phyloP scores from a whole-genome alignment of 2,888 invertebrate genomes.

The Leucophora obtusa region DNA sequence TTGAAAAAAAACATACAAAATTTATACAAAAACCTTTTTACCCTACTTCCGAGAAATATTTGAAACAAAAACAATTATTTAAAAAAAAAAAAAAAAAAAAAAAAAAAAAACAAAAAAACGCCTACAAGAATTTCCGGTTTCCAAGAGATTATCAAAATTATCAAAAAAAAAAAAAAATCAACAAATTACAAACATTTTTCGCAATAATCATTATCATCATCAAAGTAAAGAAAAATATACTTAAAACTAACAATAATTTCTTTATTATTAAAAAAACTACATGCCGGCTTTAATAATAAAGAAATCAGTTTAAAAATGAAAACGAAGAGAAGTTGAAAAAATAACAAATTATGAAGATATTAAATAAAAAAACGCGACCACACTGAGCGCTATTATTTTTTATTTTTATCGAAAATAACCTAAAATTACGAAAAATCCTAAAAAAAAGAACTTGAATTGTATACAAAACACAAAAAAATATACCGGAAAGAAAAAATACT shows the following conservation, averaged over 20 bases:
- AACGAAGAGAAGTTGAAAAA: neutral
- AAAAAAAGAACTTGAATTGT: conserved; percentile 43
- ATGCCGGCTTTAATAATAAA: conserved; percentile 38
- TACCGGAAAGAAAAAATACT: conserved; percentile 58
- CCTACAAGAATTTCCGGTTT: conserved; percentile 64
- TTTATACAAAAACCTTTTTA: conserved; percentile 36
- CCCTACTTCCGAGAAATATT: conserved; percentile 52
- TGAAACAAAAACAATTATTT: conserved; percentile 4
- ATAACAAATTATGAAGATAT: conserved; percentile 47
- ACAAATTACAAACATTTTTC: conserved; percentile 48
- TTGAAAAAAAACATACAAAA: conserved; percentile 37
- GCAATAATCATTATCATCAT: conserved; percentile 25
- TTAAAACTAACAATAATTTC: conserved; percentile 20
- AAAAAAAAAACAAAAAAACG: conserved; percentile 38
- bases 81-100: too few relatives aligned
- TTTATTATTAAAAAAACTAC: conserved; percentile 15
- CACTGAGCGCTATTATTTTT: conserved; percentile 30
- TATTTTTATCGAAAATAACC: conserved; percentile 38
- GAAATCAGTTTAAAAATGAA: conserved; percentile 36
- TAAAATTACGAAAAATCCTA: conserved; percentile 46
- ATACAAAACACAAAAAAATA: conserved; percentile 24
- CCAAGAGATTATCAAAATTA: conserved; percentile 25
- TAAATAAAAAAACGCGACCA: conserved; percentile 46
- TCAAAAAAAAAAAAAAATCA: conserved; percentile 30
- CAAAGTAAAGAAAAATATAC: conserved; percentile 24